These are phyloP conservation scores for Karalla daura DNA, from an alignment of 2,797 vertebrate species.

Conservation along the genomic window DNA sequence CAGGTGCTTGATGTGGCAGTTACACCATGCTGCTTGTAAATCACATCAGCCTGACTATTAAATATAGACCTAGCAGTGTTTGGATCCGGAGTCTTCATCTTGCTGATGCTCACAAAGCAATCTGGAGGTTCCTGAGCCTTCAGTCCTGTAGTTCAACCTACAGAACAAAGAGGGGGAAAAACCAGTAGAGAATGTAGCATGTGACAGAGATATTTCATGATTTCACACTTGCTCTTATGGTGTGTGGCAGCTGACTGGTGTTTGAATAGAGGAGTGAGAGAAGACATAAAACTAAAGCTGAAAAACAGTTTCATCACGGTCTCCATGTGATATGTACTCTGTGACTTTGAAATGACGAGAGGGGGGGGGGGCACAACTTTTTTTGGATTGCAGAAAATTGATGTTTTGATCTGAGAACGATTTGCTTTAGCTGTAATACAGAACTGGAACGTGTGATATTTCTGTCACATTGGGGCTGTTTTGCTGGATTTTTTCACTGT, in stretches of 20 bases:
- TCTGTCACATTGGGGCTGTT: background rate
- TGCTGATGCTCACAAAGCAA: too few relatives aligned
- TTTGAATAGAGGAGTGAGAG: background rate
- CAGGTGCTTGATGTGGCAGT: too few relatives aligned
- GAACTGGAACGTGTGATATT: background rate
- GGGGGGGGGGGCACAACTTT: too few relatives aligned
- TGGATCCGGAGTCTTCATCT: too few relatives aligned
- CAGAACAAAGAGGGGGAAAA: too few relatives aligned
- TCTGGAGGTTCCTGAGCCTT: too few relatives aligned
- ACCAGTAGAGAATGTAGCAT: background rate
- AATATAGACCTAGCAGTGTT: too few relatives aligned
- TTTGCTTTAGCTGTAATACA: background rate
- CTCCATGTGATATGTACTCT: background rate
- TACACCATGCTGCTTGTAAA: too few relatives aligned
- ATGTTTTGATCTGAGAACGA: background rate
- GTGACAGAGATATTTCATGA: conserved; percentile 10
- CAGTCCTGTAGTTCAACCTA: too few relatives aligned
- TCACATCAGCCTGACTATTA: too few relatives aligned
- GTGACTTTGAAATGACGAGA: background rate
- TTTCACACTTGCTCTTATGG: conserved; percentile 21
- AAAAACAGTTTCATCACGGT: background rate
- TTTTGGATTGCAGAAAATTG: background rate
- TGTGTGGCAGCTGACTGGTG: background rate
- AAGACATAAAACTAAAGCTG: background rate
- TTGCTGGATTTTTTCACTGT: background rate